Base-by-base conservation (phyloP, 2,797 vertebrate genomes). In the Coccyzus lansbergi region DNA sequence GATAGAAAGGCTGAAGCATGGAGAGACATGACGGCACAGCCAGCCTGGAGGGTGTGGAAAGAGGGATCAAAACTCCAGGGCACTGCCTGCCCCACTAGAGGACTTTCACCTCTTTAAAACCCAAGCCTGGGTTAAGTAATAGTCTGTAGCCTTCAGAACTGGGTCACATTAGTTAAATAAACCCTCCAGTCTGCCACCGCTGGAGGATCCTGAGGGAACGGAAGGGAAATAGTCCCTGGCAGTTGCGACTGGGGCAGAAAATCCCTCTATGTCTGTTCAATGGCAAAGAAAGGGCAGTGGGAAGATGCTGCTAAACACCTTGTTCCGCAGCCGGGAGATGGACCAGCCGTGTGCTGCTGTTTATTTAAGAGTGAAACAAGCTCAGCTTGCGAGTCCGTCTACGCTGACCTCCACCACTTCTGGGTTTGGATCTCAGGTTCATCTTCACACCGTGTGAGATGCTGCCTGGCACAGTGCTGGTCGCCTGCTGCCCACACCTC, bases 41-140 rank as follows among this genome's bases (percentile, higher is more conserved):
- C 63, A 55, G 53, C 10, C 76, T 33, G 17, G 9, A 59, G 53
- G 11, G 25, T 34, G 71, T 21, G 36, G 31, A 60, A 93, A 75
- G 3, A 2, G 25, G 22, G 24, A 16, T 31, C 36, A 10, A 24
- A 48, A 21, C 46, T 44, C 44, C 21, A 26, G 67, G 48, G 38
- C 7, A 1, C 63, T 67, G 60, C 78, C 78, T 85, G 56, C 11
- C 64, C 55, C 16, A 2, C 51, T 19, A 21, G 25, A 65, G 55
- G 81, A 84, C 88, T 63, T 88, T 52, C 56, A 85, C 48, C 88
- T 55, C 33, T 85, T 69, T 49, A 24, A 46, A 83, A 90, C n/a
- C 31, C 53, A 55, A 55, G 36, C 77, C 40, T 10, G 69, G 58
- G n/a, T 58, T 88, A 78, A 51, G 16, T 5, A 78, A 52, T 62